Conservation (phyloP, 2,888 invertebrate species). For the Ischnura elegans region DNA sequence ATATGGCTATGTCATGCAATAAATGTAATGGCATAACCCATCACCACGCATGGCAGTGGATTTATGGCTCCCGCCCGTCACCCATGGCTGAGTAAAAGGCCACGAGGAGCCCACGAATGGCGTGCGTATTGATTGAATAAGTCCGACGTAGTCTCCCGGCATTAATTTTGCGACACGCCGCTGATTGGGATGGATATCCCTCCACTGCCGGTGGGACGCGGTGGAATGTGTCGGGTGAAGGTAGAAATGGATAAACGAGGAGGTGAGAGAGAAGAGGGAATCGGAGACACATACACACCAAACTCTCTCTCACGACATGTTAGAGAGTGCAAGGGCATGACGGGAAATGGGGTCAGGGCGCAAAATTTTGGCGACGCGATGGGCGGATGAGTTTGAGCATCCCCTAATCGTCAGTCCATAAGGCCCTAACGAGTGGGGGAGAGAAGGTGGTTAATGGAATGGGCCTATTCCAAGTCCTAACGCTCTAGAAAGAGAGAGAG, state of each 20-base stretch:
- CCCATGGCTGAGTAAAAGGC: background rate
- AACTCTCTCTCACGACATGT: background rate
- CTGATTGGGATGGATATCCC: conserved; percentile 1
- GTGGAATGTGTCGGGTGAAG: background rate
- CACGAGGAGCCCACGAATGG: background rate
- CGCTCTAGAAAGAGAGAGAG: background rate
- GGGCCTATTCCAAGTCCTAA: background rate
- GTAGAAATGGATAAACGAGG: background rate
- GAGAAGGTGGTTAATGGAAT: background rate
- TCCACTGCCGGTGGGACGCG: background rate
- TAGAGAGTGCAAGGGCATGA: background rate
- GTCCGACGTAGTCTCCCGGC: background rate
- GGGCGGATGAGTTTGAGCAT: background rate
- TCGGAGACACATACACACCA: no score
- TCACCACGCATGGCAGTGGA: background rate
- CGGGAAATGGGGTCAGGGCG: background rate
- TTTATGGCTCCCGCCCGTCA: background rate
- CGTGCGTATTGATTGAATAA: background rate
- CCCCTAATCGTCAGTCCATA: conserved; percentile 1
- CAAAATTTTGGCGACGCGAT: background rate
- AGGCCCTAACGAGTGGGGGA: background rate
- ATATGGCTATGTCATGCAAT: no score
- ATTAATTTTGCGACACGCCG: conserved; percentile 20
- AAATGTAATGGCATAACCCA: background rate
- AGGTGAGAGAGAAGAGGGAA: background rate